Evolutionary conservation across 2,113 vertebrate species (phyloP), one percentile per base, ranked within the genome.

Genomic region (Tragelaphus imberbis): DNA sequence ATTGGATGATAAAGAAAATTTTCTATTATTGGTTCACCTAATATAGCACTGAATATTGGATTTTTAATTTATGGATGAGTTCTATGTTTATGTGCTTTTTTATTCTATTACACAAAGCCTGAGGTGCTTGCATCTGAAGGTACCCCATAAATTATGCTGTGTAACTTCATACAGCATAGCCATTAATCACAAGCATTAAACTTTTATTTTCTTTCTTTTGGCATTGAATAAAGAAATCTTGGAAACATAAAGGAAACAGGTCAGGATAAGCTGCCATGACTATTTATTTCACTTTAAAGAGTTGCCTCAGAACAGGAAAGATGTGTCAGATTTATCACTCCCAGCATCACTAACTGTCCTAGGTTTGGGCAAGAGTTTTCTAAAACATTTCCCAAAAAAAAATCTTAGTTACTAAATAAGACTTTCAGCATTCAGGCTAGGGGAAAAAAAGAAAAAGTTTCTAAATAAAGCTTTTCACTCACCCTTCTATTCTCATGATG

Each of bases 21-120:
- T 84, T 19, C 10, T 68, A 92, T 80, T 94, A n/a, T 93, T 75
- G 2, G n/a, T 97, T 95, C 49, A 95, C 75, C 49, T 75, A 89
- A 75, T 53, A 36, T 58, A 91, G 55, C 65, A 92, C 3, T 71
- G 28, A 97, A 95, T 75, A 93, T 88, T 94, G 25, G 3, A 95
- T 91, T 94, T 97, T 97, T 61, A 51, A 71, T 97, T 95, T 91
- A 65, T 92, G 61, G n/a, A 91, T 79, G 68, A 89, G 27, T 58
- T 95, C 27, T 79, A 14, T 91, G 51, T 92, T 93, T 95, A 84
- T 84, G 86, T 93, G 3, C 10, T 68, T 97, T 97, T 94, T 53
- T n/a, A 87, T 91, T 96, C 97, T 95, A 97, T 68, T 92, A 89
- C 27, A 84, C 61, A 93, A 63, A 91, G 14, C 47, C 65, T 61